Evolutionary conservation across 2,797 vertebrate species (phyloP).

Genomic region (Hippoglossus hippoglossus): DNA sequence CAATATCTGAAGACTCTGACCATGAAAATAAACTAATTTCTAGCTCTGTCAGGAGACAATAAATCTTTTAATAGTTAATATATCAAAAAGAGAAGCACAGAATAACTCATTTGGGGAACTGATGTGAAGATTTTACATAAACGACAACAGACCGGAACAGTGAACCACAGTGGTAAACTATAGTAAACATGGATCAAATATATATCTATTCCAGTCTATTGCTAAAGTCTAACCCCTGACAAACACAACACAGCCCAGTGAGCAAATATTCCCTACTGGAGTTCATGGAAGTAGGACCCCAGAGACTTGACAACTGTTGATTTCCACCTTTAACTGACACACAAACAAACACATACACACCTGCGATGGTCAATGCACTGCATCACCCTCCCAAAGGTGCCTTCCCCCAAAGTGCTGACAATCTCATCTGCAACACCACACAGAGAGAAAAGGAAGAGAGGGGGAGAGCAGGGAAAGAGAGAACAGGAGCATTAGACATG

Average conservation of each 20-base stretch:
- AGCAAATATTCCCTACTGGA: not conserved
- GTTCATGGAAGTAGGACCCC: too few relatives aligned
- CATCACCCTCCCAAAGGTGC: slow-evolving; percentile 97
- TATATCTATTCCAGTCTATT: not conserved
- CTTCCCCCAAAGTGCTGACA: slow-evolving; percentile 95
- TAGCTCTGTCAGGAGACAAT: too few relatives aligned
- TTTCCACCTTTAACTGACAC: not conserved
- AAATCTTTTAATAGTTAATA: too few relatives aligned
- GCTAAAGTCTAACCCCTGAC: not conserved
- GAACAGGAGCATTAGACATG: slow-evolving; percentile 73
- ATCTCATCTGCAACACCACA: slow-evolving; percentile 93
- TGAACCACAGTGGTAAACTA: not conserved
- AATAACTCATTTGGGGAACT: too few relatives aligned
- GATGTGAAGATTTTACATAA: too few relatives aligned
- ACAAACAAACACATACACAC: slow-evolving; percentile 76
- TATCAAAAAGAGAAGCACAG: too few relatives aligned
- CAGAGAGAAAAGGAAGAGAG: slow-evolving; percentile 78
- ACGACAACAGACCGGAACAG: too few relatives aligned
- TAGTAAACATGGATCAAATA: not conserved
- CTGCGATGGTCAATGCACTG: slow-evolving; percentile 96
- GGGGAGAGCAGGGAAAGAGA: slow-evolving; percentile 69
- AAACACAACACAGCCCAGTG: not conserved
- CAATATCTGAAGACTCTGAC: not conserved
- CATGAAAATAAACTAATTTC: too few relatives aligned
- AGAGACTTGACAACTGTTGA: too few relatives aligned